A percentile compares a stretch with the other conserved stretches of the same genome.
phyloP scores from a whole-genome alignment of 2,888 invertebrate genomes.

The Anoplius nigerrimus region DNA sequence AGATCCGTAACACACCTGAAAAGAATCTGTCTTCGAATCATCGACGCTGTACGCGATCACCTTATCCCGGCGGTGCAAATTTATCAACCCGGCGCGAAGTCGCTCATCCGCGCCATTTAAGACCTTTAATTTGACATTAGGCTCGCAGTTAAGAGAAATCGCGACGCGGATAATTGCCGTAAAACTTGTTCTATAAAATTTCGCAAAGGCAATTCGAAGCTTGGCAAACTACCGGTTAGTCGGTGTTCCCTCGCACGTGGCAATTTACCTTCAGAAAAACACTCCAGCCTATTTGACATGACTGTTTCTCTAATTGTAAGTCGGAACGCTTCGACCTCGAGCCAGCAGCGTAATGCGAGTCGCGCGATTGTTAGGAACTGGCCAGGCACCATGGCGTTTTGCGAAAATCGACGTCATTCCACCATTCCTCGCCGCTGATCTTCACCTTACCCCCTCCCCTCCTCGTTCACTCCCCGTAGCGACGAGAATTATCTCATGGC shows the following conservation, averaged over 20 bases:
- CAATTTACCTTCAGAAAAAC: slow-evolving; percentile 54
- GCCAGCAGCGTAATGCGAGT: slow-evolving; percentile 29
- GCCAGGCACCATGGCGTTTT: no score
- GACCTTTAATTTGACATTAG: slow-evolving; percentile 28
- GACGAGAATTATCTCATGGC: no score
- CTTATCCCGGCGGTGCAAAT: no score
- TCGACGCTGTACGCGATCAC: no score
- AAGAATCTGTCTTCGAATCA: no score
- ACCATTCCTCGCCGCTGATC: no score
- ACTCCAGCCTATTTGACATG: slow-evolving; percentile 52
- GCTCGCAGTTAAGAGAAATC: slow-evolving; percentile 29
- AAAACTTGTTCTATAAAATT: slow-evolving; percentile 48
- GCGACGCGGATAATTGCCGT: slow-evolving; percentile 25
- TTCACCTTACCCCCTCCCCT: no score
- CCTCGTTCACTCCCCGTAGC: no score
- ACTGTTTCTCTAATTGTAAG: slow-evolving; percentile 47
- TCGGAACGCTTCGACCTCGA: slow-evolving; percentile 27
- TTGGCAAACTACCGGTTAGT: slow-evolving; percentile 20
- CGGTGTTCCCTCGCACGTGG: slow-evolving; percentile 18
- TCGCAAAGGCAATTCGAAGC: slow-evolving; percentile 24
- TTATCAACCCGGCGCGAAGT: no score
- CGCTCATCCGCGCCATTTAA: no score
- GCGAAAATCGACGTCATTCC: no score
- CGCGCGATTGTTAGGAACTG: neutral
- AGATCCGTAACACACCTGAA: no score